Base-by-base conservation (phyloP, 2,888 invertebrate species). In the Dioctria linearis region DNA sequence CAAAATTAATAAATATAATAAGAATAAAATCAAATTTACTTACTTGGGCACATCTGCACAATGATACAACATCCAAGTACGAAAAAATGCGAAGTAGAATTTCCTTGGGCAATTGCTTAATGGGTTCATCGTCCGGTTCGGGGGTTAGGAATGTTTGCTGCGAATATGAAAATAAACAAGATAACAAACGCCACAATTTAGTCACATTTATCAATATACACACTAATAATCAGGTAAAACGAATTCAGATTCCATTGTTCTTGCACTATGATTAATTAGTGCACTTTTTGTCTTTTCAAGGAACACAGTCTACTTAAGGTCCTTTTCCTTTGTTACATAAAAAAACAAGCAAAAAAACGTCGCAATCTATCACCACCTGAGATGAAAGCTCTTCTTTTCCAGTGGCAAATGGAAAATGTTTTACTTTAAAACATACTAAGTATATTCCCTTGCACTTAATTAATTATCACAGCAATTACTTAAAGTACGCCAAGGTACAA, bases 11-110 rank as follows among this genome's bases (percentile, higher is more conserved):
- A 46, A 46, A 46, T 46, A 8, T 46, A 46, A 5, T 46, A 2
- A 46, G 46, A 46, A 5, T 46, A 6, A 46, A 46, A 8, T 1
- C 8, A 46, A 46, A 63, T 84, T 85, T 86, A 85, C 90, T 91
- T 84, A 95, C 96, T 92, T 98, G 97, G 83, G 98, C 98, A 91
- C 98, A 98, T 84, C 98, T 92, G 88, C 99, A 99, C 84, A 99
- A 90, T 11, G 98, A 96, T 49, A 98, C 95, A 71, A 98, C 97
- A 88, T 99, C 98, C 88, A 99, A 91, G 88, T 97, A 98, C 51
- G 98, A 99, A 87, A 98, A 94, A 87, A 98, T 96, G 88, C 97
- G 93, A 86, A 98, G 92, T 81, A 98, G 91, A 84, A 99, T 91
- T 91, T 99, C 99, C 89, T 98, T 98, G 79, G 99, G 99, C 88